Percentiles rank a stretch among this genome's conserved stretches.
Evolutionary conservation across 37 sponge, comb jelly and placozoan genomes (phyloP).

Genomic region (Cliona cf. orientalis): DNA sequence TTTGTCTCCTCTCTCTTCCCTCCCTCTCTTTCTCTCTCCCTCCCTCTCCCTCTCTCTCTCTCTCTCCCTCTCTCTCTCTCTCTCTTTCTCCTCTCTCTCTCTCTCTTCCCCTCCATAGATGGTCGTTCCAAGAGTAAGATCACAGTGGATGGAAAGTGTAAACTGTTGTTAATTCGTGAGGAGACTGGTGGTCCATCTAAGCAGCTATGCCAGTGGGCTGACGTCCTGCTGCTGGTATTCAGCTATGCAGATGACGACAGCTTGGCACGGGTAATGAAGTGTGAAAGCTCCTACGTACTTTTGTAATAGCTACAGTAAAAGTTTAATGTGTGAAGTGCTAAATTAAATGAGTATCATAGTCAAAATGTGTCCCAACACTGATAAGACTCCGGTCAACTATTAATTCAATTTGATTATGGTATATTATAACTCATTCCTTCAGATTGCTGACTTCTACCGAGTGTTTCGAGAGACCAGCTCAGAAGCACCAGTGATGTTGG

Average conservation of each 20-base stretch:
- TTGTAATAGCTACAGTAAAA: not conserved
- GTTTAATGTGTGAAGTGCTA: no score
- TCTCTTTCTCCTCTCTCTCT: not conserved
- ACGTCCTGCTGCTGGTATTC: conserved; percentile 85
- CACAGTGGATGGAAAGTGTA: conserved; percentile 64
- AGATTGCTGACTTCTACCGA: conserved; percentile 38
- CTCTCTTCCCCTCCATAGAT: conserved; percentile 31
- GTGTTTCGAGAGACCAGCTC: conserved; percentile 32
- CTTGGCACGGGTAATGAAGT: conserved; percentile 8
- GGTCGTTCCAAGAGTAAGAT: conserved; percentile 86
- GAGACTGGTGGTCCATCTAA: conserved; percentile 73
- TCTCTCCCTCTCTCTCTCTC: not conserved
- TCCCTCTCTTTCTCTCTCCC: no score
- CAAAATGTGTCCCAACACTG: no score
- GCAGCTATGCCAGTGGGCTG: conserved; percentile 87
- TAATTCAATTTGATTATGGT: not conserved
- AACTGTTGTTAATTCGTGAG: conserved; percentile 85
- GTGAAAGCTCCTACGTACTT: not conserved
- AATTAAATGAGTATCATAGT: no score
- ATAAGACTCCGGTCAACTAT: no score
- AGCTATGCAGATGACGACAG: conserved; percentile 62
- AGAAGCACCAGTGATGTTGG: conserved; percentile 71
- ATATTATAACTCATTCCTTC: not conserved
- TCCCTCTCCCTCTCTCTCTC: not conserved
- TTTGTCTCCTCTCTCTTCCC: no score